phyloP scores from a whole-genome alignment of 2,888 invertebrate genomes.

The Gymnocheta viridis region DNA sequence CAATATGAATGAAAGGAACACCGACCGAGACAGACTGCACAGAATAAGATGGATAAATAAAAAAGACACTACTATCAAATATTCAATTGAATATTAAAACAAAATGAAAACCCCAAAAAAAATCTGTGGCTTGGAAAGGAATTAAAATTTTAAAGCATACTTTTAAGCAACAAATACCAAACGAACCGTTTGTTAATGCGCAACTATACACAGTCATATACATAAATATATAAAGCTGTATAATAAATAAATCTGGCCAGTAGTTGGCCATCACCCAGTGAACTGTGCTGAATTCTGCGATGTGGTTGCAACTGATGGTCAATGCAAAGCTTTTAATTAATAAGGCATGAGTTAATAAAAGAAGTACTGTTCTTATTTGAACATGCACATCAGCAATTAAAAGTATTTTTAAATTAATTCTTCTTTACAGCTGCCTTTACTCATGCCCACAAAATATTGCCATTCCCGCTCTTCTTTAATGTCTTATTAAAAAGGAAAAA shows the following conservation, averaged over 20 bases:
- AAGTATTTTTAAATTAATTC: slow-evolving; percentile 62
- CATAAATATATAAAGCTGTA: background rate
- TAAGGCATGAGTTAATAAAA: slow-evolving; percentile 67
- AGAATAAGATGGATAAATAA: background rate
- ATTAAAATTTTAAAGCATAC: slow-evolving; percentile 72
- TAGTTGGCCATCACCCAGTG: slow-evolving; percentile 6
- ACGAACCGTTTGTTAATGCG: slow-evolving; percentile 16
- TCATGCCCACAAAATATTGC: background rate
- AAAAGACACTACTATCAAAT: slow-evolving; percentile 36
- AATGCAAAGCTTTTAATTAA: slow-evolving; percentile 67
- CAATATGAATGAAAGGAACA: slow-evolving; percentile 45
- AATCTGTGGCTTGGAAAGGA: slow-evolving; percentile 66
- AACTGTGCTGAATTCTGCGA: background rate
- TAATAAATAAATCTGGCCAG: background rate
- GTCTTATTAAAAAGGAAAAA: background rate
- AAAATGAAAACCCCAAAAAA: slow-evolving; percentile 49
- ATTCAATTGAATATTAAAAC: slow-evolving; percentile 59
- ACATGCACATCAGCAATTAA: slow-evolving; percentile 56
- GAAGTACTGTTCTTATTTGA: background rate
- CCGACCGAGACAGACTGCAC: background rate
- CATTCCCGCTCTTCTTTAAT: background rate
- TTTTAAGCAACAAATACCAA: slow-evolving; percentile 56
- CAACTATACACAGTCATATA: background rate
- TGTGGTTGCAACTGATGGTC: slow-evolving; percentile 55
- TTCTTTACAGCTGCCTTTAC: background rate